phyloP scores from a whole-genome alignment of 2,113 vertebrate genomes.

The Dasyornis broadbenti region DNA sequence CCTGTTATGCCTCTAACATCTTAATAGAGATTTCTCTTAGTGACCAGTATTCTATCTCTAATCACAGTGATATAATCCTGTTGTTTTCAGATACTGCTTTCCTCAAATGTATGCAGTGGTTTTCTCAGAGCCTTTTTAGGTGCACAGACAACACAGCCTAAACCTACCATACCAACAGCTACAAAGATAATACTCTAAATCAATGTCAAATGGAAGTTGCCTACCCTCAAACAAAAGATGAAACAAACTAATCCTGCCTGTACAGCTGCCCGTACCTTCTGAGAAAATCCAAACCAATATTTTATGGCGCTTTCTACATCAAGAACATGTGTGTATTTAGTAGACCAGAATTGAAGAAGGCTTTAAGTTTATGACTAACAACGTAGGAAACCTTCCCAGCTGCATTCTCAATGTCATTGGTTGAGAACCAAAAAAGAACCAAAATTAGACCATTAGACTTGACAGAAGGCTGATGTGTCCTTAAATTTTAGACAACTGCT shows the following conservation, averaged over 20 bases:
- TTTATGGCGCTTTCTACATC: not conserved
- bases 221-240: not conserved
- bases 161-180: not conserved
- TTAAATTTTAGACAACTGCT: not conserved
- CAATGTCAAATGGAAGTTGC: not conserved
- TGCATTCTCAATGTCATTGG: not conserved
- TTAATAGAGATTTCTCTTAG: not conserved
- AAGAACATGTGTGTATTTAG: not conserved
- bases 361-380: not conserved
- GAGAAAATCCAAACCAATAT: not conserved
- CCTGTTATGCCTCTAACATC: not conserved
- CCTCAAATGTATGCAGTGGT: not conserved
- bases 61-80: not conserved
- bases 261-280: not conserved
- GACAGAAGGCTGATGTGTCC: not conserved
- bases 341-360: not conserved
- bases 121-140: not conserved
- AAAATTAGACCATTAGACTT: not conserved
- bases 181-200: not conserved
- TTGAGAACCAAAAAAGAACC: not conserved
- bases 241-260: not conserved
- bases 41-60: not conserved
- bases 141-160: not conserved
- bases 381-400: not conserved
- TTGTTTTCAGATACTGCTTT: not conserved